Conservation (phyloP, 1,140 invertebrate genomes). For the Megalopta genalis region DNA sequence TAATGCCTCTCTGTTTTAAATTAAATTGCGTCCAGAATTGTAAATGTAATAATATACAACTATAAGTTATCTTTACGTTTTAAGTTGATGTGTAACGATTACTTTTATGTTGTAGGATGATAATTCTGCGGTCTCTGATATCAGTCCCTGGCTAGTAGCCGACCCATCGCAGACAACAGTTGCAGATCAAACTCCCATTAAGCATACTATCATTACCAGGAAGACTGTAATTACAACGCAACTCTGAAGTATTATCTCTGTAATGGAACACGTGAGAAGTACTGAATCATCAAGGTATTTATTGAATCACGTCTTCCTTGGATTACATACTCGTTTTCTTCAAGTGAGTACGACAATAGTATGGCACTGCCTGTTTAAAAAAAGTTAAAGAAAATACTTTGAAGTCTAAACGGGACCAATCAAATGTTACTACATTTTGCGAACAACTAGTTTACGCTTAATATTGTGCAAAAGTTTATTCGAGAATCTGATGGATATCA, state of each 20-base stretch:
- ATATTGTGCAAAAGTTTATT: background rate
- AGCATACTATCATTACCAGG: constrained; percentile 86
- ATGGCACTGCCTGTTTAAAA: background rate
- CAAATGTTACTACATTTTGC: constrained; percentile 5
- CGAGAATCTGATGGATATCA: background rate
- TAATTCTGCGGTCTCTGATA: constrained; percentile 81
- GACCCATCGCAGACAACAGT: constrained; percentile 82
- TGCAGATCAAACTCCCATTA: constrained; percentile 83
- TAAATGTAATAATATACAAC: background rate
- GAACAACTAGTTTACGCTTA: constrained; percentile 13
- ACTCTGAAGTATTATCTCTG: constrained; percentile 79
- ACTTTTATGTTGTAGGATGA: constrained; percentile 74
- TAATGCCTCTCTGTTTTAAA: background rate
- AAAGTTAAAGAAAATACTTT: background rate
- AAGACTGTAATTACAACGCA: constrained; percentile 93
- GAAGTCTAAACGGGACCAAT: background rate
- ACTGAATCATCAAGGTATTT: constrained; percentile 11
- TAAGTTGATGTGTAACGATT: background rate
- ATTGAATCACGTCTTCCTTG: constrained; percentile 27
- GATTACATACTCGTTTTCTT: background rate
- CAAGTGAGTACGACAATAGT: constrained; percentile 25
- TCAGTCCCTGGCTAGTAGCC: constrained; percentile 89
- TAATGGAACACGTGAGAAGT: constrained; percentile 11
- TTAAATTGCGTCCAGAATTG: background rate
- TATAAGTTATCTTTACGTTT: background rate